Conservation (phyloP, 2,888 invertebrate species). For the Balanococcus diminutus region DNA sequence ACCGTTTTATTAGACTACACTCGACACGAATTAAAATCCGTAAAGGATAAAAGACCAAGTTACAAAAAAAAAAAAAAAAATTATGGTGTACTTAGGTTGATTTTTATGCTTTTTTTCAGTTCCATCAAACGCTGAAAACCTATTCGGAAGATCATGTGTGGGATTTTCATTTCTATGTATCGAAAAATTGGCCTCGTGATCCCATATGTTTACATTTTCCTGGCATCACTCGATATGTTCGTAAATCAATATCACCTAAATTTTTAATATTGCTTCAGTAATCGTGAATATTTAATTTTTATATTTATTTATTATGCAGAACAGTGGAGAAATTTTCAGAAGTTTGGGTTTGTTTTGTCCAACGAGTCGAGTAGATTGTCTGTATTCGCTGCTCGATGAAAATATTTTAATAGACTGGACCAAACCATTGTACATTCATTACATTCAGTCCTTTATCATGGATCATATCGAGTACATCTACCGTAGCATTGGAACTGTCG, state of each 20-base stretch:
- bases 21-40: too few relatives aligned
- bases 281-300: not conserved
- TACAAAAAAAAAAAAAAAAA: too few relatives aligned
- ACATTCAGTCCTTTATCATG: conserved; percentile 81
- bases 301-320: conserved; percentile 66
- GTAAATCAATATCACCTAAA: not conserved
- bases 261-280: not conserved
- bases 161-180: conserved; percentile 90
- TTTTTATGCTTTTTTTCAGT: conserved; percentile 66
- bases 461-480: conserved; percentile 78
- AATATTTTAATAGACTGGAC: conserved; percentile 80
- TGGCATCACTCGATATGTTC: conserved; percentile 72
- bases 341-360: conserved; percentile 87
- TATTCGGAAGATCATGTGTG: conserved; percentile 86
- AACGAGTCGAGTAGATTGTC: conserved; percentile 73
- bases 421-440: conserved; percentile 83
- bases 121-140: conserved; percentile 88
- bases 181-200: conserved; percentile 85
- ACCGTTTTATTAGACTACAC: not conserved
- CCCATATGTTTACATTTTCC: conserved; percentile 86
- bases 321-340: conserved; percentile 79
- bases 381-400: conserved; percentile 76
- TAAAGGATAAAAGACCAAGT: too few relatives aligned
- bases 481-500: conserved; percentile 64
- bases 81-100: not conserved